Conservation (phyloP, 2,888 invertebrate genomes). For the Caenorhabditis afra region DNA sequence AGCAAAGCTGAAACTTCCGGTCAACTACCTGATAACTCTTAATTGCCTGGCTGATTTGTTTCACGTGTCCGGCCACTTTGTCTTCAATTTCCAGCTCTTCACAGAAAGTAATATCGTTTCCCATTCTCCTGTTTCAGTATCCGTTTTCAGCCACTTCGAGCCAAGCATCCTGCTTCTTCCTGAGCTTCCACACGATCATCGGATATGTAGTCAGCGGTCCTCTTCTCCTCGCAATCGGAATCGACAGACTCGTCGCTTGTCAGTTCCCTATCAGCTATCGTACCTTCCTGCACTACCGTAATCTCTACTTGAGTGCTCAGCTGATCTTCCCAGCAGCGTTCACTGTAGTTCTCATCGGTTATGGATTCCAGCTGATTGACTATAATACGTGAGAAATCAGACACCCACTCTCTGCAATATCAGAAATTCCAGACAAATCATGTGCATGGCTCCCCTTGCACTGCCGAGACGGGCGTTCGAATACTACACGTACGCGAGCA, state of each 20-base stretch:
- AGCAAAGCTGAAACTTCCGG: conserved; percentile 29
- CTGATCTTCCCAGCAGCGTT: conserved; percentile 36
- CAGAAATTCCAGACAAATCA: conserved; percentile 10
- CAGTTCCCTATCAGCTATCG: conserved; percentile 41
- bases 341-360: conserved; percentile 17
- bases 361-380: conserved; percentile 13
- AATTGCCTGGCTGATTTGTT: conserved; percentile 48
- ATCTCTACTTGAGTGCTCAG: conserved; percentile 13
- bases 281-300: not conserved
- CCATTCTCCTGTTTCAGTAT: too few species aligned
- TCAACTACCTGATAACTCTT: conserved; percentile 45
- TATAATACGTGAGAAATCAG: not conserved
- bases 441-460: conserved; percentile 35
- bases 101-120: conserved; percentile 12
- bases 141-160: conserved; percentile 23
- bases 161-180: conserved; percentile 37
- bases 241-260: conserved; percentile 44
- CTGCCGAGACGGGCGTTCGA: conserved; percentile 20
- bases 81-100: conserved; percentile 48
- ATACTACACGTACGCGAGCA: conserved; percentile 47
- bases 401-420: too few species aligned
- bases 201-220: conserved; percentile 48
- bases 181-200: conserved; percentile 12
- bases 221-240: conserved; percentile 37
- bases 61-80: conserved; percentile 48